Base-by-base conservation (phyloP, 2,888 invertebrate genomes). In the Gasteruption jaculator region DNA sequence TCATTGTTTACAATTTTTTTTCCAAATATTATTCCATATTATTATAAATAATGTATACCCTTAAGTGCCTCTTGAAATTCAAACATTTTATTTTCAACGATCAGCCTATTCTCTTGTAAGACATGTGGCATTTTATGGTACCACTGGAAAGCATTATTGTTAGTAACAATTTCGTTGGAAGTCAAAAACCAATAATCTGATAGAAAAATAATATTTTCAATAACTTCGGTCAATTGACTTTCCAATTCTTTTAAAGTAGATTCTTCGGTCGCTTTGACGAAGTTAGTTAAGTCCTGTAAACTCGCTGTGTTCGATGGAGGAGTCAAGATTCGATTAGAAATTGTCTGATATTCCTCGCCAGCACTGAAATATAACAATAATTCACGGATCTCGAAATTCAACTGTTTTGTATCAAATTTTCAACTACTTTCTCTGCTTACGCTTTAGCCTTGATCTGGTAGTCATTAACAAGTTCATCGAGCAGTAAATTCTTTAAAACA, bases 111-210 rank as follows among this genome's bases (percentile, higher is more conserved):
- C 53, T 92, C 88, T 48, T 90, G 87, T 48, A 95, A 78, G 4
- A 93, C 79, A 36, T 83, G 79, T 0, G 87, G 81, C 76, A 95
- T 82, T 38, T 83, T 80, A 18, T 86, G 76, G 63, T 90, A 88
- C 91, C 91, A 92, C 59, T 87, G 85, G 60, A 90, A 91, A 0
- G 88, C 84, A 48, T 81, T 82, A 55, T 85, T 88, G 63, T 93
- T 94, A 30, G 85, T 83, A 56, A 86, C 83, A 62, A 94, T 86
- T 71, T 95, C 91, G 3, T 85, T 73, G 0, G 90, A 85, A 0
- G 88, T 82, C 58, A 91, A 85, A 3, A 78, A 73, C 7, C 85
- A 83, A 61, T 88, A 86, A 65, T 94, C 91, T 10, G 88, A 83
- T 12, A 95, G 73, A 72, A 92, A 92, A 21, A 84, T 71, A 32